phyloP scores from a whole-genome alignment of 2,888 invertebrate species.

The Stenichneumon culpator region DNA sequence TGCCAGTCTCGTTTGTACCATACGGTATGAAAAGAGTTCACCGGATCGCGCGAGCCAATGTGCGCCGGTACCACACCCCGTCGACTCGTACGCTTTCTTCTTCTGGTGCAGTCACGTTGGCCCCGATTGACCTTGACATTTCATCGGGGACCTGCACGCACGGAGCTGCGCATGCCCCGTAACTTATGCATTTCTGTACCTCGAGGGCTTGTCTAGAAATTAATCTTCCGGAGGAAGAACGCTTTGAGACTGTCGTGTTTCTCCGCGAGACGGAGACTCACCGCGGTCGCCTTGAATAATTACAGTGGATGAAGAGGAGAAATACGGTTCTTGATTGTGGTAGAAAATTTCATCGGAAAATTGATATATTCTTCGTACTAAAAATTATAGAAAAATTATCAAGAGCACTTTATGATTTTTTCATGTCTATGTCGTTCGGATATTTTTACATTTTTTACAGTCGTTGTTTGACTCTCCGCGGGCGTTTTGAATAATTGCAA shows the following conservation, averaged over 20 bases:
- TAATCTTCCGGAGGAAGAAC: background rate
- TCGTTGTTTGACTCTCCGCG: background rate
- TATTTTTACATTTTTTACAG: too few relatives aligned
- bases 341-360: background rate
- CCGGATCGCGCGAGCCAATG: constrained; percentile 51
- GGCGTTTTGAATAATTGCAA: background rate
- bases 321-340: background rate
- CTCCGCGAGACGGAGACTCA: background rate
- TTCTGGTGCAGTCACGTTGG: constrained; percentile 68
- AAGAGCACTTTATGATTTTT: background rate
- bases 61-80: constrained; percentile 57
- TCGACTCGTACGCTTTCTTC: constrained; percentile 56
- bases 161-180: constrained; percentile 33
- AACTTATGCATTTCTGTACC: background rate
- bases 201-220: constrained; percentile 15
- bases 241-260: background rate
- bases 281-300: background rate
- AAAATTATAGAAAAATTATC: background rate
- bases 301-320: background rate
- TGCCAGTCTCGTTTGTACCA: constrained; percentile 7
- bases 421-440: background rate
- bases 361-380: background rate
- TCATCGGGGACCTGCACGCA: constrained; percentile 67
- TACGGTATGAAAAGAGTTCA: constrained; percentile 49
- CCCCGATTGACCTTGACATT: constrained; percentile 77